A percentile compares a stretch with the other conserved stretches of the same genome.
phyloP scores from a whole-genome alignment of 2,888 invertebrate genomes.

The Drosophila nr. perissopoda region DNA sequence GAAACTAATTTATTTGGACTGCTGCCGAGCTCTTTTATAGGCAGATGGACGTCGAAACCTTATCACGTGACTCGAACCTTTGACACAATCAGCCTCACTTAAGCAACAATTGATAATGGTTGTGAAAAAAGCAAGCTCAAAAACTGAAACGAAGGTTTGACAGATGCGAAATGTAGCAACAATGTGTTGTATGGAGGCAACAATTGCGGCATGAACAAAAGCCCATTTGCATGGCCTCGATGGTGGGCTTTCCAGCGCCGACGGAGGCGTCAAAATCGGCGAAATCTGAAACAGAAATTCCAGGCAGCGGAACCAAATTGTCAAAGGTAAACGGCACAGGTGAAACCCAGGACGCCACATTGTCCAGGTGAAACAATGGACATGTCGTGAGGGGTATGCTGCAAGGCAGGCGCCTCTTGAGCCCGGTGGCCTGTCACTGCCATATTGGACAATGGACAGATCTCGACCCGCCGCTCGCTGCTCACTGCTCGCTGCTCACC shows the following conservation, averaged over 20 bases:
- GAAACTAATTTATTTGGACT: conserved; percentile 53
- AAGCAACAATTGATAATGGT: conserved; percentile 54
- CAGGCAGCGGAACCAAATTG: conserved; percentile 57
- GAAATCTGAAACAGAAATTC: conserved; percentile 54
- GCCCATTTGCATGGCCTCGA: conserved; percentile 45
- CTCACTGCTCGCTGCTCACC: not conserved
- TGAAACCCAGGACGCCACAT: conserved; percentile 35
- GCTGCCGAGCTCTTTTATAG: conserved; percentile 59
- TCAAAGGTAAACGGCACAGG: conserved; percentile 47
- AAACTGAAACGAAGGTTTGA: conserved; percentile 50
- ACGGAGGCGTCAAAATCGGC: conserved; percentile 68
- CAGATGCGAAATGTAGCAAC: conserved; percentile 47
- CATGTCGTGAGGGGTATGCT: conserved; percentile 15
- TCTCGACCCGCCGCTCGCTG: not conserved
- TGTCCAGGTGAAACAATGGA: conserved; percentile 69
- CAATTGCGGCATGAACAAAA: conserved; percentile 59
- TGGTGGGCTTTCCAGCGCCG: conserved; percentile 27
- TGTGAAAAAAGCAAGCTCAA: conserved; percentile 12
- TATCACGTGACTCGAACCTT: conserved; percentile 61
- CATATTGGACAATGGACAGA: conserved; percentile 68
- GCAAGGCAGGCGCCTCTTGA: conserved; percentile 46
- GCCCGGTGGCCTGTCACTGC: conserved; percentile 50
- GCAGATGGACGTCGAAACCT: conserved; percentile 11
- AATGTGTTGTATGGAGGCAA: conserved; percentile 35
- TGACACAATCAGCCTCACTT: conserved; percentile 65